These are phyloP conservation scores for Oxycera nigricornis DNA, from an alignment of 2,888 invertebrate genomes.

Conservation along the genomic window DNA sequence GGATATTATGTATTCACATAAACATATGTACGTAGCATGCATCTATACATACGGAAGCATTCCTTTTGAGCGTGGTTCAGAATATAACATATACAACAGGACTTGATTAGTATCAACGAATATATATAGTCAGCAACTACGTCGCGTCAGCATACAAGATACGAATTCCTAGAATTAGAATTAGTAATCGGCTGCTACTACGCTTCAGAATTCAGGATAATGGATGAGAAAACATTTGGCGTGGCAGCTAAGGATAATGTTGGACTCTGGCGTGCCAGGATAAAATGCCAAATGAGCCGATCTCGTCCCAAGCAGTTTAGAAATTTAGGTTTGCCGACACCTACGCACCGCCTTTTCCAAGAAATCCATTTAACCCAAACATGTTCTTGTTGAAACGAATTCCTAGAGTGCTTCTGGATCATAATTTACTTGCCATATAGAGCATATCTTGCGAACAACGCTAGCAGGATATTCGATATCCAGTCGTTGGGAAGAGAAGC, in stretches of 20 bases:
- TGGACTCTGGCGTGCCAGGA: background rate
- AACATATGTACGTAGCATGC: no score
- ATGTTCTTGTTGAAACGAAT: no score
- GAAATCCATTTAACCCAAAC: slow-evolving; percentile 1
- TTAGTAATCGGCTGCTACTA: background rate
- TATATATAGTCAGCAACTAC: background rate
- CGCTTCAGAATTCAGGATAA: background rate
- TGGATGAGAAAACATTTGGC: background rate
- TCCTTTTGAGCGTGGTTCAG: no score
- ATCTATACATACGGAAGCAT: no score
- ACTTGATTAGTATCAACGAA: no score
- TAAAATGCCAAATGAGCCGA: background rate
- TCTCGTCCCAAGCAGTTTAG: background rate
- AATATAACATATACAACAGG: no score
- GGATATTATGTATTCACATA: no score
- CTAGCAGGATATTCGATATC: no score
- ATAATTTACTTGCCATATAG: no score
- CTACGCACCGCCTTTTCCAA: background rate
- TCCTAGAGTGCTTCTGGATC: no score
- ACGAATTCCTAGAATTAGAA: background rate
- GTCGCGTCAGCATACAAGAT: background rate
- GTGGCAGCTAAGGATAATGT: background rate
- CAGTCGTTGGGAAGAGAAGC: no score
- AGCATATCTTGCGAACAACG: no score
- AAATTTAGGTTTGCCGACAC: background rate